Base-by-base conservation (phyloP, 1,140 invertebrate genomes). In the Drosophila erecta region DNA sequence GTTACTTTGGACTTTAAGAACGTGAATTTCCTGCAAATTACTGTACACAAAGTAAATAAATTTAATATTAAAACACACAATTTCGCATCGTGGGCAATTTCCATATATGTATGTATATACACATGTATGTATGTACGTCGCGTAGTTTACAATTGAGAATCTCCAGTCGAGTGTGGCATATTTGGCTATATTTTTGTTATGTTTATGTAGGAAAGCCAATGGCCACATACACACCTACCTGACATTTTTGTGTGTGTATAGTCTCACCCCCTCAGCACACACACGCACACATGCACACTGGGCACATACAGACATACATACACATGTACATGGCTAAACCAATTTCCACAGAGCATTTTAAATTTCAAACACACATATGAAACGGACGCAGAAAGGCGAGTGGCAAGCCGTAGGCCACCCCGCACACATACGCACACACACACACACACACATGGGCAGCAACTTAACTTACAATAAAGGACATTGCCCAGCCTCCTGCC, bases 381-480 rank as follows among this genome's bases (percentile, higher is more conserved):
- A 46, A 24, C 20, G 43, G n/a, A 79, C 84, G 59, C 70, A 69
- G 84, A 87, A 89, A 89, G 87, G 83, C 84, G 79, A 87, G 76
- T 87, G 83, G 70, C 79, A 87, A 87, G 76, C 76, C 77, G 44
- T 14, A 46, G 22, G 44, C 44, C 44, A 8, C 59, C 62, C 53
- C 62, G 60, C 49, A 50, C 33, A 44, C 44, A 37, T 12, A 14
- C 35, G 3, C 37, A 14, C 35, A 4, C 43, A 44, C 35, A 22
- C 54, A 11, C 35, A 38, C 54, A 30, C 41, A 51, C 43, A 56
- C 37, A 44, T 56, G 61, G 40, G 30, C 66, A 69, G 70, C 54
- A 59, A 84, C 66, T 86, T 81, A 87, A 83, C 81, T 86, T 86
- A 87, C 79, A 86, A 87, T 87, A 87, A 83, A 86, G 81, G 64